A percentile compares a stretch with the other conserved stretches of the same genome.
Evolutionary conservation across 2,113 vertebrate species (phyloP).

Genomic region (Saccopteryx bilineata): DNA sequence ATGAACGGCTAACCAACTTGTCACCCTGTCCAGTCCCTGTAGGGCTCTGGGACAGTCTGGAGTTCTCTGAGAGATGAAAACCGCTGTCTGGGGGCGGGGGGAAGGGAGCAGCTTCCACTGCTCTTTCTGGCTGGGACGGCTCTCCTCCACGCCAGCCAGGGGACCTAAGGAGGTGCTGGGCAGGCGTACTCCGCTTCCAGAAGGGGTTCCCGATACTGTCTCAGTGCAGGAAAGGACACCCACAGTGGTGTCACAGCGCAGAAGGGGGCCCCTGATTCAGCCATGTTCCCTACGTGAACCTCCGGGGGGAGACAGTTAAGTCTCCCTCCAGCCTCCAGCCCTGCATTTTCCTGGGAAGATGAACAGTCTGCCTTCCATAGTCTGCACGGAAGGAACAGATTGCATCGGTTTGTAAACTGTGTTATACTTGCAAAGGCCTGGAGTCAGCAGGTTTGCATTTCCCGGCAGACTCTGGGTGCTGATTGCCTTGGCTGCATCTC

Average conservation of each 20-base stretch:
- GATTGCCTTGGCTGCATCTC: constrained; percentile 46
- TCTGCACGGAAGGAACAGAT: constrained; percentile 81
- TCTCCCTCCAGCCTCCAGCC: constrained; percentile 47
- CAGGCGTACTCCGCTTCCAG: not conserved
- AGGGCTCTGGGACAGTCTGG: not conserved
- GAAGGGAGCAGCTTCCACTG: not conserved
- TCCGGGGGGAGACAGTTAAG: constrained; percentile 51
- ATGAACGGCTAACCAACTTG: not conserved
- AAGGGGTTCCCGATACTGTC: not conserved
- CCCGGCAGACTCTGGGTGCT: constrained; percentile 62
- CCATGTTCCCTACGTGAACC: not conserved
- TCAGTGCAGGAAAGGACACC: not conserved
- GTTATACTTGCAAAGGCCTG: constrained; percentile 73
- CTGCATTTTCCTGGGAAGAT: constrained; percentile 72
- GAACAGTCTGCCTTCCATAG: constrained; percentile 75
- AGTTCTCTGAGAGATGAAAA: not conserved
- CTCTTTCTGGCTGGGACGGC: not conserved
- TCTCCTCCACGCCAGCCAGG: not conserved
- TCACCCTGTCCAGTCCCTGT: not conserved
- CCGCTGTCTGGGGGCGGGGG: not conserved
- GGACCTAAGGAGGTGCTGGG: not conserved
- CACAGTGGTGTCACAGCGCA: not conserved
- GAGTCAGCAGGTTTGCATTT: constrained; percentile 82
- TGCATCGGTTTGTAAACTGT: constrained; percentile 83
- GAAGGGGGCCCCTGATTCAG: not conserved